Base-by-base conservation (phyloP, 2,113 vertebrate genomes). In the Solea senegalensis region DNA sequence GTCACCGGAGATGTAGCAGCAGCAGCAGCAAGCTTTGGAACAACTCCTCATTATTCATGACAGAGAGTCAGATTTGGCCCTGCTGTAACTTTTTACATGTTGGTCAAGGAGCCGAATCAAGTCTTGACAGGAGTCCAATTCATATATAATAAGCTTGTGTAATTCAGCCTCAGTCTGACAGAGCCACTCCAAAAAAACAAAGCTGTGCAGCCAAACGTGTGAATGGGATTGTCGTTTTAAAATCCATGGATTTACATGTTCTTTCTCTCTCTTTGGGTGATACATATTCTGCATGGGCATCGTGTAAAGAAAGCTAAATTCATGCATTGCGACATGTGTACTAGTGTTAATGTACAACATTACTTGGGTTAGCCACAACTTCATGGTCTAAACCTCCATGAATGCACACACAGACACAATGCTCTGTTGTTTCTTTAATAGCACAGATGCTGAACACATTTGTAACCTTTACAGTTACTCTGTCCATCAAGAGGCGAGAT, bases 41-140 rank as follows among this genome's bases (percentile, higher is more conserved):
- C 49, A 72, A 57, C 15, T 46, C 70, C 64, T 65, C 74, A 63
- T 73, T 65, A 76, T 73, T 82, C 62, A 74, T 58, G 43, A 65
- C 59, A 27, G 46, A 34, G 71, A 13, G 34, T 82, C 72, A 65
- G 14, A n/a, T 65, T 75, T 61, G 49, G 34, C 45, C 26, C 40
- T 5, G 7, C 48, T 65, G 65, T 50, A 43, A 46, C 41, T 62
- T 81, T 83, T 65, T 41, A 61, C 62, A 68, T 77, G 53, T 66
- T 71, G 62, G 60, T 78, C 40, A 66, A 79, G 49, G 4, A 2
- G 48, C 12, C 7, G 12, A 5, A 78, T 80, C 64, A 52, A 56
- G 57, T 67, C 1, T 16, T 12, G 27, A 59, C 50, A 63, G n/a
- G 43, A 67, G 53, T 52, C 8, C 3, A 45, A 50, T 27, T 76